Evolutionary conservation across 2,888 invertebrate species (phyloP), one percentile per base, ranked within the genome.

Genomic region (Unio delphinus): DNA sequence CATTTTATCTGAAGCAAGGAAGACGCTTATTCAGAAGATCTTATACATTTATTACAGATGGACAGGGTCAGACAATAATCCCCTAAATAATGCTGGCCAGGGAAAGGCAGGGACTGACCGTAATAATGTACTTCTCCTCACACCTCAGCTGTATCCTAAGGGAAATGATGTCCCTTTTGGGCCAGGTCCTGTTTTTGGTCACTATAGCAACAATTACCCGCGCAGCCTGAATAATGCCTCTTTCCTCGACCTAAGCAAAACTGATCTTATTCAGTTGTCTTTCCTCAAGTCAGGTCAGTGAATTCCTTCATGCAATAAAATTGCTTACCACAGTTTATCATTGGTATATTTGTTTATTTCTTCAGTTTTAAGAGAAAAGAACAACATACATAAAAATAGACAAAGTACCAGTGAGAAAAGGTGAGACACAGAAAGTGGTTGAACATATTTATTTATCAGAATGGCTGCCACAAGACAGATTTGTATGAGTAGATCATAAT

Each of bases 41-140:
- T 3, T 30, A 11, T 30, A 8, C 55, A 65, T 60, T 58, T 61
- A 62, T 70, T 72, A 28, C 71, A 90, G 90, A 71, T 90, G 90
- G 90, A 90, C 89, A 54, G 90, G 90, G 15, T 89, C 90, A 23
- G 88, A 90, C 72, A 89, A 86, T 7, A 90, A 89, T 73, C 87
- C 87, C 8, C 68, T 76, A 20, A 87, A 87, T 69, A 89, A 89
- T 77, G 89, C 87, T 75, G 90, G 90, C 1, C 87, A 90, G 70
- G 90, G 90, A 2, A 78, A 80, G 54, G 81, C 84, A 23, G 86
- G 89, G 2, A 84, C 86, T 17, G 90, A 90, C 75, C 83, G 90
- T n/a, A 88, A 84, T 69, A 90, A 90, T 77, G 79, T 88, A 8
- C 78, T 89, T 6, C 75, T 88, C 30, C 83, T 88, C 69, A 63